Base-by-base conservation (phyloP, 2,888 invertebrate genomes). In the Melipona beecheii region DNA sequence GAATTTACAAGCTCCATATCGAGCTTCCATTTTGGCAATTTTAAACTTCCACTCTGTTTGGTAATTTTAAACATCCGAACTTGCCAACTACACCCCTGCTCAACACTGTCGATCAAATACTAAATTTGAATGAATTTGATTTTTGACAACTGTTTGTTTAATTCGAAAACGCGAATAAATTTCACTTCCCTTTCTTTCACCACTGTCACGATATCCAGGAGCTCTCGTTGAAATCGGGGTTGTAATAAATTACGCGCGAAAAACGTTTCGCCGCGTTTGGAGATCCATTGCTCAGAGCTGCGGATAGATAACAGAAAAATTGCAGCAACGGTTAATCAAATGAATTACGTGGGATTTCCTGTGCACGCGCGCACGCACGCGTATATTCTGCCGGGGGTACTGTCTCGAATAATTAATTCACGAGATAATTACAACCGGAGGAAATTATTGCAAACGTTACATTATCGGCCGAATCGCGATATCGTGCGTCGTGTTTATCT, bases 281-380 rank as follows among this genome's bases (percentile, higher is more conserved):
- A 66, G 80, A 80, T 70, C 75, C 82, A 82, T 82, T 82, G 66
- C 65, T 80, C 81, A 80, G 43, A 11, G n/a, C 36, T n/a, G 65
- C 58, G 58, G 70, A 71, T 82, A 80, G 81, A 82, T 82, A 82
- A 80, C 82, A 75, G 74, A 82, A 82, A 82, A 82, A 75, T 80
- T 27, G 31, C 49, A 49, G 70, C 54, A 31, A 60, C 70, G 71
- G 82, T 75, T 82, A 75, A 75, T 80, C 75, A 66, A 80, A 74
- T 80, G 74, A 82, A 82, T 82, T 82, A 80, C 74, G 70, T 36
- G 54, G 49, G 62, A 54, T 76, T 65, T 76, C 65, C 69, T 70
- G 27, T 36, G 43, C 13, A 27, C 19, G 6, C 27, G n/a, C 62
- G n/a, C 54, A 4, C 24, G 36, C 71, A 6, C 52, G 17, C 52